Evolutionary conservation across 1,140 invertebrate species (phyloP).

Genomic region (Portunus trituberculatus): DNA sequence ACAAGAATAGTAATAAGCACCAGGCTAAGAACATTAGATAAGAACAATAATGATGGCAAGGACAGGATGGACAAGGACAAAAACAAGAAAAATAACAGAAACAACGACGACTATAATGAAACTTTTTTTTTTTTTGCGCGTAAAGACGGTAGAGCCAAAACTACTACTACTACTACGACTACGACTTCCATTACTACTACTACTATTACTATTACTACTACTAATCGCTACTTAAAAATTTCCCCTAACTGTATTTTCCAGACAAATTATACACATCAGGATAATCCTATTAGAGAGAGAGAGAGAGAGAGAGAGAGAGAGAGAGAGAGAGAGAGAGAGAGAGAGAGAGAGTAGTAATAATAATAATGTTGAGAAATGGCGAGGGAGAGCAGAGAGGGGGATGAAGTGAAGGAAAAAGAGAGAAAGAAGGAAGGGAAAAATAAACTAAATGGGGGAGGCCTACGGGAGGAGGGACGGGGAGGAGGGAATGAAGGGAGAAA

Average conservation of each 20-base stretch:
- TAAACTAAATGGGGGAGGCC: not conserved
- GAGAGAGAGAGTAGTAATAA: not conserved
- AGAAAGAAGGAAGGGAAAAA: not conserved
- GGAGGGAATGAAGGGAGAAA: not conserved
- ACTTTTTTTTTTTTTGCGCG: no score
- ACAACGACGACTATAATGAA: no score
- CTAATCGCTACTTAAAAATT: not conserved
- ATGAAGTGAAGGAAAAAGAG: not conserved
- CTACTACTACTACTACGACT: not conserved
- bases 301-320: slow-evolving; percentile 21
- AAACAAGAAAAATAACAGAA: no score
- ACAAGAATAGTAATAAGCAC: no score
- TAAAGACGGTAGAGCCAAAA: no score
- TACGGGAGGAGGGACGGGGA: not conserved
- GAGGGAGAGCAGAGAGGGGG: not conserved
- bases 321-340: slow-evolving; percentile 22
- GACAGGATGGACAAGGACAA: no score
- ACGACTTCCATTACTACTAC: not conserved
- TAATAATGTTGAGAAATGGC: not conserved
- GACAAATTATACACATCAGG: no score
- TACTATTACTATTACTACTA: slow-evolving; percentile 6
- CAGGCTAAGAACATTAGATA: no score
- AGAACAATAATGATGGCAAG: no score
- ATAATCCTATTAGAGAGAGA: not conserved
- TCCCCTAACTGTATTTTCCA: no score